A percentile compares a stretch with the other conserved stretches of the same genome.
These are phyloP conservation scores for Phytoseiulus persimilis DNA, from an alignment of 2,888 invertebrate genomes.

Conservation along the genomic window DNA sequence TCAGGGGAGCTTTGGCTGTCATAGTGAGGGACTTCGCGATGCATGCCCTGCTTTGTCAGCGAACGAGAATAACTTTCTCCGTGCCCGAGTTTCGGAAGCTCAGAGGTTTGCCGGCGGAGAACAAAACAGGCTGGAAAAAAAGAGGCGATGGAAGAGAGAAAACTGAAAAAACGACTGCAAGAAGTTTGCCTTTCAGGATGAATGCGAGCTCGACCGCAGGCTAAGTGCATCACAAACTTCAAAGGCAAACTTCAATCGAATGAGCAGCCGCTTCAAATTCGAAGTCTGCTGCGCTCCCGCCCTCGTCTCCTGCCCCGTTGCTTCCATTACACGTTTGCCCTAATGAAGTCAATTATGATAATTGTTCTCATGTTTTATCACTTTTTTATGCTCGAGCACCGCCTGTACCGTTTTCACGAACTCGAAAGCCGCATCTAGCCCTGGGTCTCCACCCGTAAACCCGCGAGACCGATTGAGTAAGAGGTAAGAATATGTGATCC, in stretches of 20 bases:
- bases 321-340: background rate
- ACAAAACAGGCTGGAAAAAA: background rate
- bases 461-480: too few relatives aligned
- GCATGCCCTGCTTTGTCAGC: background rate
- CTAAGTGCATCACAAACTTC: background rate
- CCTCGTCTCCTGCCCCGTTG: background rate
- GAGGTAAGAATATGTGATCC: too few relatives aligned
- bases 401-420: background rate
- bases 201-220: background rate
- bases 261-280: background rate
- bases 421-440: background rate
- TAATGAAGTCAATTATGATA: background rate
- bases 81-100: background rate
- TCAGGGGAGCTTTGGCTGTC: background rate
- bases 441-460: too few relatives aligned
- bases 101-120: background rate
- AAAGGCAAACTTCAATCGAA: background rate
- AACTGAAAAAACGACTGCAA: background rate
- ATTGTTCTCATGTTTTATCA: background rate
- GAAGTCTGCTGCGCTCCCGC: background rate
- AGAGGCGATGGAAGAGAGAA: background rate
- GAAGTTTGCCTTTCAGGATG: background rate
- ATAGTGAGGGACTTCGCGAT: background rate
- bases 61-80: background rate
- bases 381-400: background rate